Conservation (phyloP, 1,140 invertebrate species). For the Chrysomallon squamiferum region DNA sequence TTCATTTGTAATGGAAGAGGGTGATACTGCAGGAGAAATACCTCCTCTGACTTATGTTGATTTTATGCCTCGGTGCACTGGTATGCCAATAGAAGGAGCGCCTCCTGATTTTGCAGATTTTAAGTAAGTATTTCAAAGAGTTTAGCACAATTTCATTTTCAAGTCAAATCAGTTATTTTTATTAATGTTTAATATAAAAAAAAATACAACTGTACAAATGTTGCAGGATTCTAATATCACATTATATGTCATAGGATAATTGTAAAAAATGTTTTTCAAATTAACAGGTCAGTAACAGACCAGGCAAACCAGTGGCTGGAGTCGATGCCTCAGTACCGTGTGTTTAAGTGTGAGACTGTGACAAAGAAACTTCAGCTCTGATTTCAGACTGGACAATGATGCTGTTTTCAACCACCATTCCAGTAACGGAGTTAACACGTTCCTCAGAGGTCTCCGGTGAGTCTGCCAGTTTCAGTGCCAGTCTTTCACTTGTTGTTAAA, state of each 20-base stretch:
- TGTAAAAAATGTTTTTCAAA: too few relatives aligned
- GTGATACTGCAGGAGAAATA: background rate
- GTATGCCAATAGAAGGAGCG: background rate
- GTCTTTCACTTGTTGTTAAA: background rate
- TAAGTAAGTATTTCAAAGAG: background rate
- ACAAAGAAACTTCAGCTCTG: conserved; percentile 25
- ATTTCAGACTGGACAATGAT: conserved; percentile 26
- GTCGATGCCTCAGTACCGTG: conserved; percentile 27
- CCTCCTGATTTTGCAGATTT: background rate
- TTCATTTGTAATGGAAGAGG: too few relatives aligned
- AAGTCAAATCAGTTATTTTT: too few relatives aligned
- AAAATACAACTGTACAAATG: too few relatives aligned
- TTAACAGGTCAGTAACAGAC: conserved; percentile 34
- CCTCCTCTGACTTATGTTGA: conserved; percentile 1
- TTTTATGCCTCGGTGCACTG: background rate
- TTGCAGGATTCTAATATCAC: too few relatives aligned
- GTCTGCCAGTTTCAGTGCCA: background rate
- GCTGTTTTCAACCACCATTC: conserved; percentile 21
- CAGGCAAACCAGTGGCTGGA: conserved; percentile 40
- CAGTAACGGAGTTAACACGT: conserved; percentile 34
- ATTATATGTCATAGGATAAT: too few relatives aligned
- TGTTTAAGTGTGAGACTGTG: conserved; percentile 34
- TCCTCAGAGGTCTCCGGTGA: conserved; percentile 35
- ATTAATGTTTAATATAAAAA: too few relatives aligned
- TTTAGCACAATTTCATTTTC: too few relatives aligned